phyloP scores from a whole-genome alignment of 2,888 invertebrate species.

The Caradrina kadenii region DNA sequence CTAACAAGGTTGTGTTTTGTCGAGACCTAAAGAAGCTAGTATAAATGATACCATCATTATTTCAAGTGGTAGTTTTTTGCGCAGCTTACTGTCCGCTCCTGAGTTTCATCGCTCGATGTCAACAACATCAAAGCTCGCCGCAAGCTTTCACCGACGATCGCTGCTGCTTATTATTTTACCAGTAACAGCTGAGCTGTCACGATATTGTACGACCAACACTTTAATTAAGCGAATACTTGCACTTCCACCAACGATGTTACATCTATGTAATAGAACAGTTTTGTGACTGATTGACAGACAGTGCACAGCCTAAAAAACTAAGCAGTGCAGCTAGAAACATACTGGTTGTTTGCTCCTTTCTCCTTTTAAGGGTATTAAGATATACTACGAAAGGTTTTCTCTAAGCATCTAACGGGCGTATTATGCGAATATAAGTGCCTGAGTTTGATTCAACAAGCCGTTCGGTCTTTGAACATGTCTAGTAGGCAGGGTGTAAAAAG shows the following conservation, averaged over 20 bases:
- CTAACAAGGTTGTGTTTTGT: not conserved
- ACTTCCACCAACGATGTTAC: slow-evolving; percentile 18
- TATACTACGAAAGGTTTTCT: slow-evolving; percentile 1
- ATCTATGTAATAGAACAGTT: slow-evolving; percentile 8
- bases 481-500: not conserved
- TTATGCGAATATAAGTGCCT: not conserved
- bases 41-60: slow-evolving; percentile 34
- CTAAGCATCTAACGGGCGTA: not conserved
- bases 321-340: not conserved
- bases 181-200: slow-evolving; percentile 64
- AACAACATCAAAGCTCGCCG: slow-evolving; percentile 72
- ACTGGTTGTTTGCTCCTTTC: not conserved
- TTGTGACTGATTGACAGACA: not conserved
- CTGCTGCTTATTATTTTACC: slow-evolving; percentile 70
- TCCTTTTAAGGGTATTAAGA: not conserved
- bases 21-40: not conserved
- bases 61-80: slow-evolving; percentile 27
- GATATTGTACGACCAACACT: slow-evolving; percentile 66
- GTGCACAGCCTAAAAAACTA: not conserved
- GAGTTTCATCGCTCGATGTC: slow-evolving; percentile 52
- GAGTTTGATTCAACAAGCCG: slow-evolving; percentile 12
- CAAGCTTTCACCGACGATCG: slow-evolving; percentile 70
- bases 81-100: slow-evolving; percentile 30
- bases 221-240: slow-evolving; percentile 63
- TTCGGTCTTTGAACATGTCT: not conserved